These are phyloP conservation scores for Propithecus coquereli DNA, from an alignment of 2,113 vertebrate species.

Conservation along the genomic window DNA sequence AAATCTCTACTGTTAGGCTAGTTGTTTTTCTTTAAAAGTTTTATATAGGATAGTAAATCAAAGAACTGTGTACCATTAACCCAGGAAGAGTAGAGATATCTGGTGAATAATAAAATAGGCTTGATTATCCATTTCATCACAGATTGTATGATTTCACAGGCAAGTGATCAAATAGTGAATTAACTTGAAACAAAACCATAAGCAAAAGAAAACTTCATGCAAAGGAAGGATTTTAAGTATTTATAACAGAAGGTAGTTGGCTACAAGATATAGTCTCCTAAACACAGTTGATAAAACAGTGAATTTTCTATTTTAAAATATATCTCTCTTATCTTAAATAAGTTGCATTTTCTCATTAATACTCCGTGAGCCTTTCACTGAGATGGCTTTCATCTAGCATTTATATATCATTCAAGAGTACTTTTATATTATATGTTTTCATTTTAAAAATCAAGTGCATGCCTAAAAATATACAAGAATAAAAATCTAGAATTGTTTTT, in stretches of 20 bases:
- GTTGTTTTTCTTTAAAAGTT: neutral
- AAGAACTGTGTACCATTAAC: conserved; percentile 28
- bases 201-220: conserved; percentile 40
- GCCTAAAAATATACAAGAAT: neutral
- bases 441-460: neutral
- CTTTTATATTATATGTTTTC: neutral
- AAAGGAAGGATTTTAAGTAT: neutral
- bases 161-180: conserved; percentile 48
- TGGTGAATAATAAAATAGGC: conserved; percentile 43
- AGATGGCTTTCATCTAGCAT: neutral
- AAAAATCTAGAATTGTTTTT: neutral
- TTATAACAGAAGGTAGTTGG: conserved; percentile 12
- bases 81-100: neutral
- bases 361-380: neutral
- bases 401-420: neutral
- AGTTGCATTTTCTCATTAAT: neutral
- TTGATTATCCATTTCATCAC: conserved; percentile 42
- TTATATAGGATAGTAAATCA: neutral
- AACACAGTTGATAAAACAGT: neutral
- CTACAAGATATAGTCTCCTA: neutral
- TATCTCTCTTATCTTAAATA: neutral
- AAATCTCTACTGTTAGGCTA: neutral
- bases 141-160: conserved; percentile 48
- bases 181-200: conserved; percentile 41
- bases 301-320: neutral